A percentile compares a stretch with the other conserved stretches of the same genome.
Evolutionary conservation across 2,888 invertebrate species (phyloP).

Genomic region (Nemotelus pantherinus): DNA sequence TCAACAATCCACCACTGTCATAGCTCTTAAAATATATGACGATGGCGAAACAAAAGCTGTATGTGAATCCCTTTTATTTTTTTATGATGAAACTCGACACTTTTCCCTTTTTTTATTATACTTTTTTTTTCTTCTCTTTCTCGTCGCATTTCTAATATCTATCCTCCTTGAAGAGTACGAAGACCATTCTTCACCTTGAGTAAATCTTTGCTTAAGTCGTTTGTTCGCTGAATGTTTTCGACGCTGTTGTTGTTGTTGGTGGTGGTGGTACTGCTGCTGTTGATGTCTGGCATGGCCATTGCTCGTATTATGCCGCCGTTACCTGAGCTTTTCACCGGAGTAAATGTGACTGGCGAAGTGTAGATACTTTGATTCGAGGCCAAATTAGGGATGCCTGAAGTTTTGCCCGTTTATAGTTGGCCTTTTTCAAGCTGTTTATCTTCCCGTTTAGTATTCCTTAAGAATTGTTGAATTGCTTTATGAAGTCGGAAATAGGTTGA

Average conservation of each 20-base stretch:
- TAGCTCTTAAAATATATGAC: no score
- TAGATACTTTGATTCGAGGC: slow-evolving; percentile 8
- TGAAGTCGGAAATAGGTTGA: slow-evolving; percentile 34
- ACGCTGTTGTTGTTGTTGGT: neutral
- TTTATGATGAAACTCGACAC: slow-evolving; percentile 36
- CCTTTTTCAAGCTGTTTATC: slow-evolving; percentile 38
- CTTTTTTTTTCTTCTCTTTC: slow-evolving; percentile 3
- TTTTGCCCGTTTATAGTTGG: slow-evolving; percentile 10
- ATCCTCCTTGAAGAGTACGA: neutral
- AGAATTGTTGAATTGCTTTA: slow-evolving; percentile 38
- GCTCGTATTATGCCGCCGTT: neutral
- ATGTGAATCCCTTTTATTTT: slow-evolving; percentile 43
- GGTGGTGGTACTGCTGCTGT: neutral
- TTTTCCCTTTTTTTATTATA: slow-evolving; percentile 24
- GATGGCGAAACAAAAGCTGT: slow-evolving; percentile 36
- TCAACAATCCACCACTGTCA: no score
- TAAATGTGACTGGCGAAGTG: slow-evolving; percentile 17
- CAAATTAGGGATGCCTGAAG: slow-evolving; percentile 36
- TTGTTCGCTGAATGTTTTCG: slow-evolving; percentile 28
- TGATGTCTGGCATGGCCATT: neutral
- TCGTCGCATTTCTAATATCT: slow-evolving; percentile 5
- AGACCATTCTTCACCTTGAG: slow-evolving; percentile 13
- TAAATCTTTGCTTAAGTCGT: slow-evolving; percentile 39
- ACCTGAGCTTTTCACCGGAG: neutral
- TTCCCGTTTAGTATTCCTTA: slow-evolving; percentile 27